Evolutionary conservation across 1,140 invertebrate genomes (phyloP), one percentile per base, ranked within the genome.

Genomic region (Drosophila funebris): DNA sequence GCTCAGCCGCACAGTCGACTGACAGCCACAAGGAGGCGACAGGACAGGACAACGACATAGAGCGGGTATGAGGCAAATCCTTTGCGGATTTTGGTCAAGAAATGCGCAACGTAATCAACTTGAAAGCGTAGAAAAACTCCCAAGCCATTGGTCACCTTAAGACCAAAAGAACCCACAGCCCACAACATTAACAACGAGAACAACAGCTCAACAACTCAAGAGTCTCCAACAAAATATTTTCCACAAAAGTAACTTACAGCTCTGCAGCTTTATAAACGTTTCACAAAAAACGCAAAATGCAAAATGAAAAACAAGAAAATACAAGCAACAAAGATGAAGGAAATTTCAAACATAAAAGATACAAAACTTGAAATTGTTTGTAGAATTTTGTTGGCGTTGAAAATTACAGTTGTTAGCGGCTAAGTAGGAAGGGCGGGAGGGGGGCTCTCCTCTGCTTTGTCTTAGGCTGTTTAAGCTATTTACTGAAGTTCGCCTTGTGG

Each of bases 11-110:
- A 75, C 76, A 71, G 24, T n/a, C 24, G 22, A 48, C 44, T 48
- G 44, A 48, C 44, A 29, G 44, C 48, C 39, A 67, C 70, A 50
- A 52, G 62, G 62, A 53, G 54, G 16, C 57, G 50, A 53, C 33
- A 43, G 43, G 44, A 39, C 36, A 29, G 62, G n/a, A n/a, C n/a
- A n/a, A n/a, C n/a, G n/a, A n/a, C n/a, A n/a, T n/a, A n/a, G n/a
- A n/a, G n/a, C n/a, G n/a, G n/a, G n/a, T n/a, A n/a, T n/a, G 39
- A 46, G 68, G 44, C 78, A 50, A 87, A 87, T 87, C 82, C 64
- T 69, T 78, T 82, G 74, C 60, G 80, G 82, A 74, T 85, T 87
- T 78, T 67, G 82, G 74, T 71, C 82, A 87, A 87, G 82, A 84
- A 73, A 78, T 85, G 77, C 73, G 74, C 81, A 81, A 68, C 69